Base-by-base conservation (phyloP, 2,888 invertebrate species). In the Smittia aterrima region DNA sequence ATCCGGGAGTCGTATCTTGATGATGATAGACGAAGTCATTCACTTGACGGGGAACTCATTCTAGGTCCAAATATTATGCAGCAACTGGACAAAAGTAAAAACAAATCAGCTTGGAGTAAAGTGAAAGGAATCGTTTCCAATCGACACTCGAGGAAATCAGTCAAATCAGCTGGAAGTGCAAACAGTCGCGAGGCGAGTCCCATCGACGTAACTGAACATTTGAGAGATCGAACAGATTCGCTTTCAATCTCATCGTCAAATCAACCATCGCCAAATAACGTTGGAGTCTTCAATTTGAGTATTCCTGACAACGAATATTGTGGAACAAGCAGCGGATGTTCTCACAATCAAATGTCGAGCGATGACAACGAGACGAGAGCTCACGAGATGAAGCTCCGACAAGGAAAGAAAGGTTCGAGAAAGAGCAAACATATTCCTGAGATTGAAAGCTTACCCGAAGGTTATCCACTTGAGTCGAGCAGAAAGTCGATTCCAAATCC, bases 61-160 rank as follows among this genome's bases (percentile, higher is more conserved):
- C 54, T 64, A 18, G 73, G 38, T 38, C 53, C 62, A 18, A 67
- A 40, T 24, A 27, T 20, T 13, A 40, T 53, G 13, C 41, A 75
- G 41, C 32, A 41, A 53, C 9, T 47, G 32, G 58, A 27, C 22
- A 53, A 38, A 13, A 53, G n/a, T 18, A 86, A 85, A 85, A 85
- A 86, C 80, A 89, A 88, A 79, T 90, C 88, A n/a, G 88, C 91
- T 0, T 92, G 92, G 91, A 88, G 89, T 0, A 90, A 90, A 81
- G 90, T 92, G 84, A 88, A 90, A 76, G 90, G 90, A 78, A 91
- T 92, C 75, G 90, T 92, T 76, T 89, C 90, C 0, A 85, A 78
- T 76, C 73, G 77, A 18, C 76, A 76, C 6, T 77, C 77, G 7
- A 75, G 77, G 41, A 73, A 76, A 47, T 77, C 76, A 74, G 67